phyloP scores from a whole-genome alignment of 2,888 invertebrate species.

The Acheta domesticus region DNA sequence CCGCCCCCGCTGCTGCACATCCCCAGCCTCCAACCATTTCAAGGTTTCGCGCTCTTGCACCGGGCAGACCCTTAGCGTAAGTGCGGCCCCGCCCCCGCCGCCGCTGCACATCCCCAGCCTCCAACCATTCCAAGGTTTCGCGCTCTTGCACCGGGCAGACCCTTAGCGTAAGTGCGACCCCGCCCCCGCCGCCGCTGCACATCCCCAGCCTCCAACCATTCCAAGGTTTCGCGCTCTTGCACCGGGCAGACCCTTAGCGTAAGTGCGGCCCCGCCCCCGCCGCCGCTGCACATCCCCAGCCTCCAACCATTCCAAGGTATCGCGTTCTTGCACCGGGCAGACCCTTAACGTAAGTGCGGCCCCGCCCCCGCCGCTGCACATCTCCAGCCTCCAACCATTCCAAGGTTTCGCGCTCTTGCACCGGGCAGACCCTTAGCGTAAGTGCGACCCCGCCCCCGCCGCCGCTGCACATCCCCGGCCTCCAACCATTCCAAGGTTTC shows the following conservation, averaged over 20 bases:
- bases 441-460: background rate
- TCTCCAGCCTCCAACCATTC: no score
- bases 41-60: slow-evolving; percentile 85
- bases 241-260: slow-evolving; percentile 67
- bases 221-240: slow-evolving; percentile 84
- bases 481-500: no score
- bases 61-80: slow-evolving; percentile 62
- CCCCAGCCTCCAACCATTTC: no score
- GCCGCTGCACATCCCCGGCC: no score
- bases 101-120: no score
- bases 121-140: no score
- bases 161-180: slow-evolving; percentile 45
- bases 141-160: slow-evolving; percentile 80
- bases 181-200: background rate
- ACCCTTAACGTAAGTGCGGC: slow-evolving; percentile 48
- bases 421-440: slow-evolving; percentile 63
- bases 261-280: background rate
- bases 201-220: no score
- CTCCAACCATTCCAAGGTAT: no score
- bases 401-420: slow-evolving; percentile 86
- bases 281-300: background rate
- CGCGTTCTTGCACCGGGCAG: slow-evolving; percentile 81
- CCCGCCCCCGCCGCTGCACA: background rate
- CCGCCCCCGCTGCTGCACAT: background rate
- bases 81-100: background rate